These are phyloP conservation scores for Elephas maximus DNA, from an alignment of 2,113 vertebrate species.

Conservation along the genomic window DNA sequence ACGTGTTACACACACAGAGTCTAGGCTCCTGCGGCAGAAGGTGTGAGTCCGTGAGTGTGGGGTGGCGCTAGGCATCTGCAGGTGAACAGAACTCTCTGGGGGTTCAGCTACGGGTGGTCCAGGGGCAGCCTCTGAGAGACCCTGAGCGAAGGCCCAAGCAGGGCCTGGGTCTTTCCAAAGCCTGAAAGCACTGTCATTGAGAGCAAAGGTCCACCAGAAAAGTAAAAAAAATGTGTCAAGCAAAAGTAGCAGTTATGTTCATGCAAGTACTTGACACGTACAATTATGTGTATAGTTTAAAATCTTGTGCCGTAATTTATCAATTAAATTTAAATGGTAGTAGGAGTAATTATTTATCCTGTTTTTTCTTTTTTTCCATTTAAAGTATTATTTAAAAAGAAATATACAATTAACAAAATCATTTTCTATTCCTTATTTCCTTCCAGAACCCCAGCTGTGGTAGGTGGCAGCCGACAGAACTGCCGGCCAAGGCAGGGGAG, in stretches of 20 bases:
- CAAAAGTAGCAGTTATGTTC: rapidly evolving
- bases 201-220: too few species aligned
- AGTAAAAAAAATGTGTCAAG: neutral
- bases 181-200: neutral
- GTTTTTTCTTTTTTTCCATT: neutral
- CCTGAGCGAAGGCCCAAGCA: neutral
- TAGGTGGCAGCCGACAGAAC: rapidly evolving
- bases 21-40: neutral
- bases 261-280: rapidly evolving
- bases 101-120: rapidly evolving
- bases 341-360: too few species aligned
- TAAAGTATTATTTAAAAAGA: conserved; percentile 23
- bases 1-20: neutral
- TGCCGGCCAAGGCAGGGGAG: neutral
- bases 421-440: neutral
- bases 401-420: neutral
- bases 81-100: neutral
- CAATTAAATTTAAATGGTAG: neutral
- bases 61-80: neutral
- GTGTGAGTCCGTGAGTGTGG: rapidly evolving
- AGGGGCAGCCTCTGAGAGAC: neutral
- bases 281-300: too few species aligned
- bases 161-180: neutral
- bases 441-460: neutral
- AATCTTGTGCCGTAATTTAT: neutral